A percentile compares a stretch with the other conserved stretches of the same genome.
Evolutionary conservation across 2,113 vertebrate genomes (phyloP).

Genomic region (Trematocara nigrifrons): DNA sequence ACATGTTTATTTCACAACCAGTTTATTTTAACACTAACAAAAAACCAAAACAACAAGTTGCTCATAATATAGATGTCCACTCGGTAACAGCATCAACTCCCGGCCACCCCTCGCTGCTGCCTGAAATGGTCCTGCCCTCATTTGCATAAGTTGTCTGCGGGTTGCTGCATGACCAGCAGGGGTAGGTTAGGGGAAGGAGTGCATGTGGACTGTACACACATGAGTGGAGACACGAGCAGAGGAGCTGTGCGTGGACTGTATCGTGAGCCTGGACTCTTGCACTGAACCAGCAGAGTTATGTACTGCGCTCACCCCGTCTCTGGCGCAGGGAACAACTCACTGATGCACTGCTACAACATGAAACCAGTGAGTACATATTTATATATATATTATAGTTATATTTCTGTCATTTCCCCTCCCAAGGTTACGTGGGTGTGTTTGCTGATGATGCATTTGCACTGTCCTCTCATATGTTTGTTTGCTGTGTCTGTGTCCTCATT

Average conservation of each 20-base stretch:
- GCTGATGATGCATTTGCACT: neutral
- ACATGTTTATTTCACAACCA: neutral
- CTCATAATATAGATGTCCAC: neutral
- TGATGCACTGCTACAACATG: conserved; percentile 94
- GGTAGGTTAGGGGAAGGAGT: conserved; percentile 73
- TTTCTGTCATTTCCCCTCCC: neutral
- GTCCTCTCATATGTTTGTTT: neutral
- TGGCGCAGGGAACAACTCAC: conserved; percentile 82
- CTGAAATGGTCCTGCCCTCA: conserved; percentile 84
- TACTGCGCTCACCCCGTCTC: conserved; percentile 90
- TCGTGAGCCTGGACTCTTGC: conserved; percentile 56
- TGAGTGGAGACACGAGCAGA: conserved; percentile 49
- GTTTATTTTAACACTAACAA: neutral
- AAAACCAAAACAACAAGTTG: neutral
- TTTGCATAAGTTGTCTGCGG: conserved; percentile 92
- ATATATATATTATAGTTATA: neutral
- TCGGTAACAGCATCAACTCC: neutral
- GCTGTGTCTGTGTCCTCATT: neutral
- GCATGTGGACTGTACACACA: conserved; percentile 56
- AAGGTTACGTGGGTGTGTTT: neutral
- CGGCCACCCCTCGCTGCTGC: conserved; percentile 55
- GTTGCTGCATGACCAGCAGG: conserved; percentile 82
- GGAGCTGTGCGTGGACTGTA: conserved; percentile 61
- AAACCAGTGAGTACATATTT: conserved; percentile 81
- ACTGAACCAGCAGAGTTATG: conserved; percentile 77